These are phyloP conservation scores for Slavum lentiscoides DNA, from an alignment of 2,888 invertebrate genomes.

Conservation along the genomic window DNA sequence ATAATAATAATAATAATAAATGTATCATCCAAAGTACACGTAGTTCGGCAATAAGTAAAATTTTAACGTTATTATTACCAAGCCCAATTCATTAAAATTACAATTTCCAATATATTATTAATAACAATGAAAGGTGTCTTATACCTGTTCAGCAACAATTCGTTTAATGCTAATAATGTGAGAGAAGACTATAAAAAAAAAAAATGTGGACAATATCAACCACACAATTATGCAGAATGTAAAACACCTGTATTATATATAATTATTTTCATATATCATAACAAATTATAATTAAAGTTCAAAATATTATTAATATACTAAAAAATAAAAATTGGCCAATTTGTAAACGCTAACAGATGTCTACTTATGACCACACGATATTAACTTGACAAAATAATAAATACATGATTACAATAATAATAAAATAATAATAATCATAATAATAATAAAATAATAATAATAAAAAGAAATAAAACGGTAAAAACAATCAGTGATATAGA, in stretches of 20 bases:
- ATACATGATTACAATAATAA: slow-evolving; percentile 47
- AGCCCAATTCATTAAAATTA: neutral
- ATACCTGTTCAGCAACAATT: neutral
- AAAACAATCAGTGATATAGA: slow-evolving; percentile 46
- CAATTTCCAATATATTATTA: neutral
- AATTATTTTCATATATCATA: slow-evolving; percentile 51
- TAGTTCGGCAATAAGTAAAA: neutral
- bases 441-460: too few species aligned
- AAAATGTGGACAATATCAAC: slow-evolving; percentile 26
- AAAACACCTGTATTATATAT: slow-evolving; percentile 51
- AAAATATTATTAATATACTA: slow-evolving; percentile 45
- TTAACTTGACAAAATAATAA: slow-evolving; percentile 44
- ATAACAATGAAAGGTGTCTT: neutral
- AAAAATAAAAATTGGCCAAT: slow-evolving; percentile 42
- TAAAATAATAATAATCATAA: neutral
- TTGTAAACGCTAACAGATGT: slow-evolving; percentile 41
- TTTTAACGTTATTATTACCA: neutral
- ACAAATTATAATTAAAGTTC: slow-evolving; percentile 50
- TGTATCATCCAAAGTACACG: too few species aligned
- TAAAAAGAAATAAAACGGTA: slow-evolving; percentile 21
- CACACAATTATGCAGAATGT: slow-evolving; percentile 45
- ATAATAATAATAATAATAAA: too few species aligned
- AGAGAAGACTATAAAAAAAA: neutral
- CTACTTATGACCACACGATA: slow-evolving; percentile 41
- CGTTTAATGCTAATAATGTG: slow-evolving; percentile 16